Evolutionary conservation across 2,113 vertebrate species (phyloP).

Genomic region (Vanacampus margaritifer): DNA sequence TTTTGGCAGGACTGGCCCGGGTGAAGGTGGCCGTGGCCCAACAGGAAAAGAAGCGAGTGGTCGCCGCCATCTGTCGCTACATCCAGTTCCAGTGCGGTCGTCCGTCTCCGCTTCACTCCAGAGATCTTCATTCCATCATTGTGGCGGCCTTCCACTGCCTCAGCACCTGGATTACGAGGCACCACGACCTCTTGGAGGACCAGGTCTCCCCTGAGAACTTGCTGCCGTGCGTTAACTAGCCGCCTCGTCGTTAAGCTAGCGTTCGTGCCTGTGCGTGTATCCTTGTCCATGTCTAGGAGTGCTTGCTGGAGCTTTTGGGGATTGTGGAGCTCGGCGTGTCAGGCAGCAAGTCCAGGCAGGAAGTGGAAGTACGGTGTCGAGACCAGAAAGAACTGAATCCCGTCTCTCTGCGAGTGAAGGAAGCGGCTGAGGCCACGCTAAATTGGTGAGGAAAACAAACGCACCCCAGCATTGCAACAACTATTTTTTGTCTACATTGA

Average conservation of each 20-base stretch:
- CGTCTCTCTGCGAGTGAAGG: constrained; percentile 91
- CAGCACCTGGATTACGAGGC: constrained; percentile 87
- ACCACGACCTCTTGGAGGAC: constrained; percentile 85
- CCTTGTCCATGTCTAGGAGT: constrained; percentile 75
- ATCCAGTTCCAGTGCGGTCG: constrained; percentile 92
- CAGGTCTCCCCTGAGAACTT: constrained; percentile 69
- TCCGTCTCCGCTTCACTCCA: constrained; percentile 87
- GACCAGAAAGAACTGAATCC: constrained; percentile 90
- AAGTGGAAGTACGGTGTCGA: constrained; percentile 86
- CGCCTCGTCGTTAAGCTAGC: neutral
- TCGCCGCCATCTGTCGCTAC: constrained; percentile 84
- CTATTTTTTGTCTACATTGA: neutral
- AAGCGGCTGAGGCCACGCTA: constrained; percentile 89
- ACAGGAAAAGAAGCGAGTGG: constrained; percentile 75
- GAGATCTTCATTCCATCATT: constrained; percentile 94
- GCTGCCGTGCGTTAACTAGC: neutral
- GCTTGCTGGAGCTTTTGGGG: constrained; percentile 87
- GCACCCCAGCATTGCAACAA: neutral
- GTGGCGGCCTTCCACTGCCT: constrained; percentile 92
- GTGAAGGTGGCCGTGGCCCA: constrained; percentile 81
- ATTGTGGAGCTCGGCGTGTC: constrained; percentile 94
- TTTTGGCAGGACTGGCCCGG: constrained; percentile 90
- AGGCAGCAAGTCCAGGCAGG: constrained; percentile 86
- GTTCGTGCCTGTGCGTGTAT: neutral
- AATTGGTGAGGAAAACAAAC: constrained; percentile 77